Conservation (phyloP, 1,140 invertebrate species). For the Cydia fagiglandana region DNA sequence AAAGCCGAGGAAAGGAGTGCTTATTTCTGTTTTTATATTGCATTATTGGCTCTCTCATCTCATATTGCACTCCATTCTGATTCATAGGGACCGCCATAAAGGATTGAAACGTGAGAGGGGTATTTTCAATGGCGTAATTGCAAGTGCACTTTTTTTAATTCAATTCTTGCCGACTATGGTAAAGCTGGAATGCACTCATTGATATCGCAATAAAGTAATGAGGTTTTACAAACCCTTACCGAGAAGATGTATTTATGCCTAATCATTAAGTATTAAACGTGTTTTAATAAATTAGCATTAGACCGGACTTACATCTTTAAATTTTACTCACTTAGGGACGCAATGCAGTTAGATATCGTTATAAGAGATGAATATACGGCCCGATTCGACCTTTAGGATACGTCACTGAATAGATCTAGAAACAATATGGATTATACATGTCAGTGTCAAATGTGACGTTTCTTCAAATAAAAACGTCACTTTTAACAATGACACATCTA, state of each 20-base stretch:
- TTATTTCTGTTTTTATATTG: slow-evolving; percentile 77
- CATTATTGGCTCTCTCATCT: slow-evolving; percentile 78
- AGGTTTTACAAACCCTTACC: slow-evolving; percentile 50
- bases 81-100: slow-evolving; percentile 76
- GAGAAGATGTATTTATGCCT: background rate
- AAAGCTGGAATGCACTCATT: slow-evolving; percentile 74
- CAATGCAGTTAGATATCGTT: too few relatives aligned
- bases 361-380: too few relatives aligned
- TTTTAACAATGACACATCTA: too few relatives aligned
- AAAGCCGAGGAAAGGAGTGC: slow-evolving; percentile 67
- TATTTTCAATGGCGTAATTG: slow-evolving; percentile 76
- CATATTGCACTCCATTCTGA: slow-evolving; percentile 74
- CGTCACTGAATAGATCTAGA: too few relatives aligned
- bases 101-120: slow-evolving; percentile 76
- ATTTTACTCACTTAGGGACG: background rate
- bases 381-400: too few relatives aligned
- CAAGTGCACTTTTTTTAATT: slow-evolving; percentile 75
- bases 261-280: background rate
- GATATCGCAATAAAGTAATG: slow-evolving; percentile 76
- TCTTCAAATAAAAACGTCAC: too few relatives aligned
- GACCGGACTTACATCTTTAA: background rate
- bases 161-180: slow-evolving; percentile 71
- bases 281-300: background rate
- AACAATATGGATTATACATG: too few relatives aligned
- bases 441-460: too few relatives aligned